Evolutionary conservation across 2,888 invertebrate genomes (phyloP).

Genomic region (Agrotis ipsilon): DNA sequence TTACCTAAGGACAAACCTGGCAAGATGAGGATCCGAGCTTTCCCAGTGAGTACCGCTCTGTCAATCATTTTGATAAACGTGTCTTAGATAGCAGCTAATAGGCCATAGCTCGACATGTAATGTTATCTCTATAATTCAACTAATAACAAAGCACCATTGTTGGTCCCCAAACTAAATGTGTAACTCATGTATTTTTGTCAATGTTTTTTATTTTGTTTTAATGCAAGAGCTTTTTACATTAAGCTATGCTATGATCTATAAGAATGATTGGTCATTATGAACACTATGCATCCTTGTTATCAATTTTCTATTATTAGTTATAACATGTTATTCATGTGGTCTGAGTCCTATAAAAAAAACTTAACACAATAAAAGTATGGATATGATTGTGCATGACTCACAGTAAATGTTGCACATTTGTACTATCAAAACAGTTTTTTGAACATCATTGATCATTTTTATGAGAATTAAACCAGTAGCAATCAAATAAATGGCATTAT

Average conservation of each 20-base stretch:
- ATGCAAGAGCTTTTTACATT: neutral
- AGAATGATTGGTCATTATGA: neutral
- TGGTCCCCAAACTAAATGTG: constrained; percentile 9
- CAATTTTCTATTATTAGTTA: neutral
- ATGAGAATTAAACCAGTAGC: too few relatives aligned
- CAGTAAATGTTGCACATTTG: neutral
- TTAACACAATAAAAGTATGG: neutral
- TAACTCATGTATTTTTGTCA: constrained; percentile 22
- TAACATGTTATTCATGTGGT: constrained; percentile 7
- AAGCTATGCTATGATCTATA: neutral
- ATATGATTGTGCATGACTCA: constrained; percentile 18
- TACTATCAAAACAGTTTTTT: neutral
- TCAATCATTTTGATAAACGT: constrained; percentile 30
- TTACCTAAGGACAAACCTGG: constrained; percentile 96
- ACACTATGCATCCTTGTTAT: neutral
- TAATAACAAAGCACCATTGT: constrained; percentile 3
- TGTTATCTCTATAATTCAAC: constrained; percentile 15
- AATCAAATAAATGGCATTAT: too few relatives aligned
- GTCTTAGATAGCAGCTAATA: constrained; percentile 7
- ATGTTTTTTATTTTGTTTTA: neutral
- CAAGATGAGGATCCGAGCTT: constrained; percentile 99
- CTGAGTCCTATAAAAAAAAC: neutral
- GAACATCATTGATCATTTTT: too few relatives aligned
- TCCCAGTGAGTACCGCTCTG: constrained; percentile 95
- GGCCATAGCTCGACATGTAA: neutral